Conservation (phyloP, 2,888 invertebrate genomes). For the Parelbella ahira region DNA sequence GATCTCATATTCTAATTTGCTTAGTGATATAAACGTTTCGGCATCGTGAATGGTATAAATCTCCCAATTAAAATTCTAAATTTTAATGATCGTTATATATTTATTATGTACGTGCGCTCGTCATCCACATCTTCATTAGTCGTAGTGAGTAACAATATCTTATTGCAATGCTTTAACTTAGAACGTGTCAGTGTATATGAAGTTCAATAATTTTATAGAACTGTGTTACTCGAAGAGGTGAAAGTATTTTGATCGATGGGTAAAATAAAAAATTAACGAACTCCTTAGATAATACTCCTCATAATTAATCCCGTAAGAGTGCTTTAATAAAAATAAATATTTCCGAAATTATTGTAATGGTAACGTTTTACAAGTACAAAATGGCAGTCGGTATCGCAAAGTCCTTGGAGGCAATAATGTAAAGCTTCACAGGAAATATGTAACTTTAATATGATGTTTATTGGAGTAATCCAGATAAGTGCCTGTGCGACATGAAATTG, state of each 20-base stretch:
- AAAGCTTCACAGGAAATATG: conserved; percentile 66
- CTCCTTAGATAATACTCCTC: conserved; percentile 54
- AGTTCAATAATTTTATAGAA: conserved; percentile 69
- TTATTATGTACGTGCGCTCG: conserved; percentile 42
- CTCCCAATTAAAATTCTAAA: conserved; percentile 73
- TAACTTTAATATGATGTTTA: conserved; percentile 76
- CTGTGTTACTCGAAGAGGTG: conserved; percentile 56
- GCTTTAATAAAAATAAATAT: conserved; percentile 50
- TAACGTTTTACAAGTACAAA: conserved; percentile 68
- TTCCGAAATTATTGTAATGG: conserved; percentile 48
- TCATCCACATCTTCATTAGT: conserved; percentile 66
- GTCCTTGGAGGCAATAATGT: conserved; percentile 66
- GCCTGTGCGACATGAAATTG: conserved; percentile 77
- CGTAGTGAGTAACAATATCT: conserved; percentile 76
- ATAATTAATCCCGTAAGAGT: conserved; percentile 54
- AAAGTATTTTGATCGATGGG: conserved; percentile 60
- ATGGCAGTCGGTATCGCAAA: conserved; percentile 50
- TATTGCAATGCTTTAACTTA: conserved; percentile 80
- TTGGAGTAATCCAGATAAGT: conserved; percentile 80
- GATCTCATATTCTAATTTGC: conserved; percentile 81
- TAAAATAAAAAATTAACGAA: conserved; percentile 36
- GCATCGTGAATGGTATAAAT: conserved; percentile 65
- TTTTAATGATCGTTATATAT: conserved; percentile 53
- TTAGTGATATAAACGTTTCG: conserved; percentile 70
- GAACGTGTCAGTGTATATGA: conserved; percentile 70